Evolutionary conservation across 2,888 invertebrate species (phyloP).

Genomic region (Campoletis raptor): DNA sequence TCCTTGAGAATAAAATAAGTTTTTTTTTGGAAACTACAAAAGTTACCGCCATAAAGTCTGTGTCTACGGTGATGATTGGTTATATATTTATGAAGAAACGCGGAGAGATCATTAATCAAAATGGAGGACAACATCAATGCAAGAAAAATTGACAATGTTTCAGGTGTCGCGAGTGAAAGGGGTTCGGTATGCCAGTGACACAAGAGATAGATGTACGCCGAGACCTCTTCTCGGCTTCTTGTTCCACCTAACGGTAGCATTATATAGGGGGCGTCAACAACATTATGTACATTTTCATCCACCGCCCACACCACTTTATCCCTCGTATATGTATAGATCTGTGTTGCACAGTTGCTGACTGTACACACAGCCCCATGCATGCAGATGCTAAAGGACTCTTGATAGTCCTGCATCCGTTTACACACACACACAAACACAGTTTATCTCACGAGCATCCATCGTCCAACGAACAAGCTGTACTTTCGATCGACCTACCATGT

Average conservation of each 20-base stretch:
- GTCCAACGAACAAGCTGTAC: constrained; percentile 21
- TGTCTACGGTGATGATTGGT: background rate
- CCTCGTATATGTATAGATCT: background rate
- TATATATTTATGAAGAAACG: constrained; percentile 21
- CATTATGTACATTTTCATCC: constrained; percentile 59
- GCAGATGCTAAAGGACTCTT: constrained; percentile 63
- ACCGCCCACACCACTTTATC: constrained; percentile 2
- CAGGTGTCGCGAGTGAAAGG: constrained; percentile 73
- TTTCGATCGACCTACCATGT: constrained; percentile 46
- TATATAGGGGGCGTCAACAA: constrained; percentile 54
- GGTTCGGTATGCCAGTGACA: constrained; percentile 77
- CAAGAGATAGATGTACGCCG: constrained; percentile 79
- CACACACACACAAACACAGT: constrained; percentile 46
- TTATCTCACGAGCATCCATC: constrained; percentile 24
- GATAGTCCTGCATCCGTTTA: constrained; percentile 61
- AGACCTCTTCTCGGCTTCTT: constrained; percentile 34
- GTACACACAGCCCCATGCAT: constrained; percentile 10
- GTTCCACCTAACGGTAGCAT: constrained; percentile 32
- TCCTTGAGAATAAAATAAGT: too few species aligned
- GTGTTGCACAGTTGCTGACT: constrained; percentile 4
- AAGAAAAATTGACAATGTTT: constrained; percentile 81
- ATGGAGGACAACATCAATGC: constrained; percentile 78
- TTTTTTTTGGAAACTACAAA: too few species aligned
- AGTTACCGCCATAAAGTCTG: background rate
- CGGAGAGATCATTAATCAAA: constrained; percentile 75